Percentiles rank a stretch among this genome's conserved stretches.
phyloP scores from a whole-genome alignment of 2,888 invertebrate genomes.

The Terebella lapidaria region DNA sequence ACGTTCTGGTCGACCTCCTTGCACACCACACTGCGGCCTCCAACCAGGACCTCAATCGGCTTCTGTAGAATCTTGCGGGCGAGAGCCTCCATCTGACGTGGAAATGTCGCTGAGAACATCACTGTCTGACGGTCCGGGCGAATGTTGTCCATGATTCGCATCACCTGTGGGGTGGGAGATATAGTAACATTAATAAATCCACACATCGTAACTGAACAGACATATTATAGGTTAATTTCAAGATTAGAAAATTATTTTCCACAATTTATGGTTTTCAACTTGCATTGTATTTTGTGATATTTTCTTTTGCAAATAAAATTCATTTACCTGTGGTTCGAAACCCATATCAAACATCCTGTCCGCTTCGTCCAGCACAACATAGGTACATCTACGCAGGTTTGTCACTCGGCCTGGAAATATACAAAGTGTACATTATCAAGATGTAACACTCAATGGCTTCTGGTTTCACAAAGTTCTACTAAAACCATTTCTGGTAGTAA shows the following conservation, averaged over 20 bases:
- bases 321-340: slow-evolving; percentile 87
- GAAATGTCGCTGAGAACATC: slow-evolving; percentile 98
- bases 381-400: slow-evolving; percentile 92
- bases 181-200: too few species aligned
- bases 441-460: background rate
- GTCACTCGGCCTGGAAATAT: slow-evolving; percentile 73
- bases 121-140: slow-evolving; percentile 96
- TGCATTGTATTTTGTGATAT: too few species aligned
- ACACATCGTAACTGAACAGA: background rate
- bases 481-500: too few species aligned
- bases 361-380: slow-evolving; percentile 96
- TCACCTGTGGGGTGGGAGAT: slow-evolving; percentile 82
- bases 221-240: background rate
- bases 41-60: slow-evolving; percentile 87
- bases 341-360: slow-evolving; percentile 99
- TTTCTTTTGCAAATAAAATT: too few species aligned
- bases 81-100: slow-evolving; percentile 96
- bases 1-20: slow-evolving; percentile 96
- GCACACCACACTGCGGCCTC: slow-evolving; percentile 93
- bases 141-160: slow-evolving; percentile 95
- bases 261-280: background rate
- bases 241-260: background rate
- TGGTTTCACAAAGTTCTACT: background rate
- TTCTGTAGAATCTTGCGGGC: slow-evolving; percentile 87
- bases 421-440: too few species aligned